Base-by-base conservation (phyloP, 2,888 invertebrate species). In the Mythimna lalbum region DNA sequence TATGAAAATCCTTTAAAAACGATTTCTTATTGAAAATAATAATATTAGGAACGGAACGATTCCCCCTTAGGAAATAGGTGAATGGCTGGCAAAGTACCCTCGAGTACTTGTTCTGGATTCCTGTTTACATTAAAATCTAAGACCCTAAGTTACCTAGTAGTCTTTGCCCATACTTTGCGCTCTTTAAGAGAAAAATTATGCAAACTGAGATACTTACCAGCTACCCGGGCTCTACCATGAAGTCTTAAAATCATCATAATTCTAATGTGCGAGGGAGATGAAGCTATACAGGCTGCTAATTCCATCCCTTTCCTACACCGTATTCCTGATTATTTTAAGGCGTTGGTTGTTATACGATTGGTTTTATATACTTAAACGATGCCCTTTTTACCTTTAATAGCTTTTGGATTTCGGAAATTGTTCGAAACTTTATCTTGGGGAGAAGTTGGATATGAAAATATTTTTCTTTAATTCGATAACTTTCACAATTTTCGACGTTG, bases 11-110 rank as follows among this genome's bases (percentile, higher is more conserved):
- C 49, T 23, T 64, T n/a, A 57, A 64, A 39, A 65, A 39, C 39
- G 55, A 68, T 75, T 62, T 53, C 57, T 67, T 66, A 80, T 64
- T 81, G 60, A 67, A 78, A 81, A 81, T 81, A 78, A 72, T 62
- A 61, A 65, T 63, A 10, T 59, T 49, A 52, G 36, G 21, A 39
- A 39, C 23, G 65, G n/a, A 27, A 59, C 31, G 50, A 60, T 52
- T 65, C 33, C 36, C 21, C 7, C 12, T 50, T 50, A 55, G 50
- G n/a, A 79, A 81, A 66, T 66, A 81, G 49, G 52, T 63, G 57
- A 77, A 55, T 50, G 59, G 52, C 67, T 63, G 57, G 19, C 19
- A 23, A 57, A 49, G 61, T 57, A 67, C 49, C 43, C 31, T 0
- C 7, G 19, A 31, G 55, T 21, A 27, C 53, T 53, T 50, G 27